Conservation (phyloP, 1,140 invertebrate species). For the Zaprionus vittiger region DNA sequence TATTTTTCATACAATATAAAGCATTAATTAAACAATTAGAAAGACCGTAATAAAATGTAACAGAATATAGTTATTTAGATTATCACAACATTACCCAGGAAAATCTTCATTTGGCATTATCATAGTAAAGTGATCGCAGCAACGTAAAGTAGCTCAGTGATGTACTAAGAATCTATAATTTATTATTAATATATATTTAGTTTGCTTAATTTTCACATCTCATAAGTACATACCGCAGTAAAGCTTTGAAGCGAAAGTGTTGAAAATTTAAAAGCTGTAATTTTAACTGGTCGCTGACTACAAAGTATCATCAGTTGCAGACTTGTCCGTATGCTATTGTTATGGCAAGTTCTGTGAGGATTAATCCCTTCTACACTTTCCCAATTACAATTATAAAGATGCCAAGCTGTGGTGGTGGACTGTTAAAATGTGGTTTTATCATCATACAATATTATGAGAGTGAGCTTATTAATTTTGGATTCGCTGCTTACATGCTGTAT, state of each 20-base stretch:
- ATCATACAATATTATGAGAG: too few species aligned
- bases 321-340: conserved; percentile 54
- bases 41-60: neutral
- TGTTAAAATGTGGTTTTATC: conserved; percentile 6
- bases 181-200: neutral
- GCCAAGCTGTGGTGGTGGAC: conserved; percentile 64
- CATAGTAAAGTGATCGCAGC: conserved; percentile 69
- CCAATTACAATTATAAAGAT: conserved; percentile 75
- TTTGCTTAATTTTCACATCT: neutral
- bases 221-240: conserved; percentile 60
- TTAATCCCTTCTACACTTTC: conserved; percentile 25
- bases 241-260: conserved; percentile 78
- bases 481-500: conserved; percentile 66
- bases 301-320: conserved; percentile 75
- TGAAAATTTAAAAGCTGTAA: conserved; percentile 82
- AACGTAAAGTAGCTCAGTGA: conserved; percentile 81
- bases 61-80: neutral
- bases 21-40: neutral
- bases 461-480: too few species aligned
- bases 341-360: neutral
- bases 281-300: conserved; percentile 73
- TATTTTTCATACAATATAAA: too few species aligned
- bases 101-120: conserved; percentile 33
- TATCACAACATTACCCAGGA: neutral
- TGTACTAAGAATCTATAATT: conserved; percentile 69